Base-by-base conservation (phyloP, 2,797 vertebrate genomes). In the Nyctalus aviator region DNA sequence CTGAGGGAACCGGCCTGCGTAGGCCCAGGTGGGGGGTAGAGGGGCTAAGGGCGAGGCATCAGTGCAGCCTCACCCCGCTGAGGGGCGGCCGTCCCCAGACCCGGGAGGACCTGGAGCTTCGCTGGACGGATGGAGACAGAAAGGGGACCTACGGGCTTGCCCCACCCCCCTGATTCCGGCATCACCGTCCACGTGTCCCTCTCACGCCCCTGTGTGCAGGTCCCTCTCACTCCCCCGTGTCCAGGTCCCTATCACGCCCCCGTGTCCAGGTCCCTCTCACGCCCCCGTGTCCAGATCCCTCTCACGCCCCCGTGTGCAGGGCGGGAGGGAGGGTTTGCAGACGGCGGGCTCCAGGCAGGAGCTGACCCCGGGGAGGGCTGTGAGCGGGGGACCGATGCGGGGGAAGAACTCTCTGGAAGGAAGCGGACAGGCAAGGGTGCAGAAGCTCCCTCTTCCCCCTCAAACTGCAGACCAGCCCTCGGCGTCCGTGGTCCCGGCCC, bases 131-230 rank as follows among this genome's bases (percentile, higher is more conserved):
- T 0, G 55, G 35, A 17, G 64, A 32, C 46, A 32, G 30, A 14
- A 1, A n/a, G 32, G 21, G 27, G 8, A 8, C 4, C 3, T 1
- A 6, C 6, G 0, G 4, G 8, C 55, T 1, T 2, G 71, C 5
- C 8, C 55, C n/a, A n/a, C n/a, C 37, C 48, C 23, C 25, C 9
- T 1, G 1, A 0, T 11, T 2, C 66, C 37, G 21, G 41, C 48
- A 10, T 6, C 44, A 13, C 32, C 4, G 14, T 30, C 59, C 18
- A 9, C 1, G 4, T 18, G 30, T 27, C 30, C 21, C 55, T 18
- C 14, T 35, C 21, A 2, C 17, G 30, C 46, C n/a, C 27, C 21
- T 0, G 44, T 1, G 35, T 17, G 6, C 37, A 41, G 37, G 37
- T 27, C 30, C 23, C 57, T 18, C 14, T 35, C 21, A 2, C 21